Conservation (phyloP, 2,113 vertebrate species). For the Petaurus breviceps region DNA sequence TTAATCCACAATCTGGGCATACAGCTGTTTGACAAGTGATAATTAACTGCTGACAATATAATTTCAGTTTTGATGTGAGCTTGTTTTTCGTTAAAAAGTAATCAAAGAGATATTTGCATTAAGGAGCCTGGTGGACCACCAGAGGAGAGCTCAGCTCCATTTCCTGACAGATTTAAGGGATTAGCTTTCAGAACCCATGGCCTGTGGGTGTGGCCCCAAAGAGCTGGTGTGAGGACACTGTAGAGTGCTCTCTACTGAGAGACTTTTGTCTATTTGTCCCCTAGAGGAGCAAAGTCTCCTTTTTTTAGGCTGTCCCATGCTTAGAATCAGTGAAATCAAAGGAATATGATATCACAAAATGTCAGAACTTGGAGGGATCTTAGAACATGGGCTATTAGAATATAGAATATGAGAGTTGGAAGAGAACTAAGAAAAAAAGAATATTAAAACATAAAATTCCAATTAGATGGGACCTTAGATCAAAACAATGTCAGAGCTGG, state of each 20-base stretch:
- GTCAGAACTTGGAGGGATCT: not conserved
- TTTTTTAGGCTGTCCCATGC: not conserved
- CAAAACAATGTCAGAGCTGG: too few species aligned
- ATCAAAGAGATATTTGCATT: conserved; percentile 64
- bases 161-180: not conserved
- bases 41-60: conserved; percentile 84
- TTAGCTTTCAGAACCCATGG: not conserved
- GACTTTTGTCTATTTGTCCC: not conserved
- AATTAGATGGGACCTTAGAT: too few species aligned
- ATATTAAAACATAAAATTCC: not conserved
- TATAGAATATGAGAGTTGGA: not conserved
- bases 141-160: not conserved
- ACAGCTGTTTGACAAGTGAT: conserved; percentile 82
- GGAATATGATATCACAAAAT: not conserved
- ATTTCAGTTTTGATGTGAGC: conserved; percentile 80
- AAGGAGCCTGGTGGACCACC: conserved; percentile 18
- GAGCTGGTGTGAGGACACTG: not conserved
- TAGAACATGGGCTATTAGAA: not conserved
- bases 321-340: not conserved
- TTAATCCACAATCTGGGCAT: conserved; percentile 71
- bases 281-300: not conserved
- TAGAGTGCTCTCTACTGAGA: not conserved
- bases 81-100: conserved; percentile 80
- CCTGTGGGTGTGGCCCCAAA: accelerated
- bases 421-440: not conserved